Conservation (phyloP, 2,888 invertebrate genomes). For the Metopia argyrocephala region DNA sequence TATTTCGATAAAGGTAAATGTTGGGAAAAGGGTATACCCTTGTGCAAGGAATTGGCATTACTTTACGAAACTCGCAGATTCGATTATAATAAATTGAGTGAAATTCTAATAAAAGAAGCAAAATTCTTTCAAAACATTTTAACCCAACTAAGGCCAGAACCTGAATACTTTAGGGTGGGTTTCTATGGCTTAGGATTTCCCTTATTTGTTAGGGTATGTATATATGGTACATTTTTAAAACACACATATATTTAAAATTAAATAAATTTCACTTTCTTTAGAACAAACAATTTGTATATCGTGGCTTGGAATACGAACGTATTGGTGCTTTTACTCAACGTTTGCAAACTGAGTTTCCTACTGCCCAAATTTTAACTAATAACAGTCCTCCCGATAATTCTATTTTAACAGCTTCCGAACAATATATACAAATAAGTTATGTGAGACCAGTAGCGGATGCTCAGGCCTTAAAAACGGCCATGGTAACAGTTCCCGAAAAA, state of each 20-base stretch:
- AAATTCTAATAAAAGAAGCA: constrained; percentile 90
- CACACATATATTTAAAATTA: background rate
- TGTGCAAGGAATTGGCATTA: constrained; percentile 92
- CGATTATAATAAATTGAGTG: constrained; percentile 92
- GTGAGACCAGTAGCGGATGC: constrained; percentile 92
- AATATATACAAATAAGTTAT: constrained; percentile 96
- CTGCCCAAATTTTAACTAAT: constrained; percentile 94
- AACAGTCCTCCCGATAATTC: constrained; percentile 94
- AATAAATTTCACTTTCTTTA: constrained; percentile 73
- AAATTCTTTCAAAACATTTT: constrained; percentile 95
- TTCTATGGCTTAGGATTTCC: constrained; percentile 97
- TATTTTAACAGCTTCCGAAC: constrained; percentile 90
- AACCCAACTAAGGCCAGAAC: constrained; percentile 92
- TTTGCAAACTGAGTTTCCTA: constrained; percentile 95
- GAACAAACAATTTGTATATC: constrained; percentile 97
- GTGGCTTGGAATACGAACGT: constrained; percentile 96
- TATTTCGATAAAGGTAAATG: constrained; percentile 97
- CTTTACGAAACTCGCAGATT: constrained; percentile 92
- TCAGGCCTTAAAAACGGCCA: constrained; percentile 80
- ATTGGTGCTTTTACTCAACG: constrained; percentile 96
- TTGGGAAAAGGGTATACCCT: constrained; percentile 96
- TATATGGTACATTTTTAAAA: background rate
- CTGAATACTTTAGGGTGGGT: constrained; percentile 96
- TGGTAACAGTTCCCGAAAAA: constrained; percentile 88
- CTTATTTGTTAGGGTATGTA: constrained; percentile 92